Evolutionary conservation across 2,888 invertebrate species (phyloP).

Genomic region (Phania funesta): DNA sequence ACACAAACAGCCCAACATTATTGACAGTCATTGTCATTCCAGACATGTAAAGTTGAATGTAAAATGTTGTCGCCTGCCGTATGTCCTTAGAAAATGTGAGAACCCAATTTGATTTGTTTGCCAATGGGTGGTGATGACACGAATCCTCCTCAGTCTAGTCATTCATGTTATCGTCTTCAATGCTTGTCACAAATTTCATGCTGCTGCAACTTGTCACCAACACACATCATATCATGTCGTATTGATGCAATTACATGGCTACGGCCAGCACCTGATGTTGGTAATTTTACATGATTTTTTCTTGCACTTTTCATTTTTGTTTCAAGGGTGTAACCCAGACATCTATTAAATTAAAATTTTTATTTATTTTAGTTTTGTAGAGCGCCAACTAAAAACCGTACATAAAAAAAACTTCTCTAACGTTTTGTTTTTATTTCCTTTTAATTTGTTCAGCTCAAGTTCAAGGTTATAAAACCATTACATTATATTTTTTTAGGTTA

Average conservation of each 20-base stretch:
- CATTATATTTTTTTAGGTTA: too few species aligned
- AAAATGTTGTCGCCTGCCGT: slow-evolving; percentile 61
- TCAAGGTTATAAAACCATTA: slow-evolving; percentile 53
- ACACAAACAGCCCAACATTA: slow-evolving; percentile 9
- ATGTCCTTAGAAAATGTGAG: slow-evolving; percentile 50
- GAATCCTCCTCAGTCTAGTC: slow-evolving; percentile 55
- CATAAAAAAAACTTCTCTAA: slow-evolving; percentile 4
- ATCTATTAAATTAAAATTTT: slow-evolving; percentile 52
- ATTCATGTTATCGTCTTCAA: neutral
- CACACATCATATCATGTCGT: slow-evolving; percentile 19
- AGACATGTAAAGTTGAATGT: slow-evolving; percentile 11
- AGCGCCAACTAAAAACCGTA: neutral
- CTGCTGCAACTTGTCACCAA: slow-evolving; percentile 49
- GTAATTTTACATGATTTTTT: neutral
- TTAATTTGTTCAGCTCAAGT: slow-evolving; percentile 44
- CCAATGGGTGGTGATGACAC: slow-evolving; percentile 46
- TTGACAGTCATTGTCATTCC: neutral
- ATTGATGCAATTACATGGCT: slow-evolving; percentile 49
- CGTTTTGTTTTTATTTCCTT: neutral
- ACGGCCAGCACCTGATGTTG: slow-evolving; percentile 40
- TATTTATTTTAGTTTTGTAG: neutral
- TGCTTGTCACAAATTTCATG: slow-evolving; percentile 39
- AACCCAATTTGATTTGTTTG: slow-evolving; percentile 46
- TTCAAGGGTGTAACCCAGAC: slow-evolving; percentile 53
- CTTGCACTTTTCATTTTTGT: neutral